Base-by-base conservation (phyloP, 2,888 invertebrate genomes). In the Heteropelma amictum region DNA sequence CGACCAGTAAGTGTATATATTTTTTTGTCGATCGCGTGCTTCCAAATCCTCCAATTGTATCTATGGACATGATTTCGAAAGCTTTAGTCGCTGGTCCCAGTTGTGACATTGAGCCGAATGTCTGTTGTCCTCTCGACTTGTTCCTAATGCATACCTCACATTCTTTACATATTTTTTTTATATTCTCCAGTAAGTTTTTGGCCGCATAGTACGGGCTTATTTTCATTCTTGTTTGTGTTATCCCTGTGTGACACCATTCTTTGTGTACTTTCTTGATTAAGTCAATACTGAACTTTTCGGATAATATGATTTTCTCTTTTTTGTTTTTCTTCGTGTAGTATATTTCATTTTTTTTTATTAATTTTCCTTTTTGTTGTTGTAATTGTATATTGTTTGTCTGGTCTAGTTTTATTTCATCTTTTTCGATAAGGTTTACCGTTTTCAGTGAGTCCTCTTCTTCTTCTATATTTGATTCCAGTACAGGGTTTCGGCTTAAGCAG, bases 41-140 rank as follows among this genome's bases (percentile, higher is more conserved):
- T 21, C 82, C 80, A 70, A 83, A 78, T 38, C 82, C 82, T 53
- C 82, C 82, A 38, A 83, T 82, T 6, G 82, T 83, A 40, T 83
- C 82, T 26, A 84, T 77, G 8, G 82, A 83, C 7, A 81, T 63
- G 69, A 83, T 82, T 77, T 83, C 79, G 69, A 77, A 82, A 3
- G 82, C 80, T 19, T 77, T 17, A 40, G 45, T 73, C 6, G 82
- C 80, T 1, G 83, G 82, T 12, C 83, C 82, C 40, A 82, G 54
- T 10, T 82, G 80, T 0, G 80, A 80, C 73, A 81, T 72, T 10
- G 78, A 40, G 10, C 81, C 82, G 70, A 77, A 60, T 72, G 77
- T 77, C 12, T 42, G n/a, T 45, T 73, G 68, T 69, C 77, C 73
- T 71, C 83, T 78, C 51, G 80, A 77, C 76, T 84, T 83, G 64